Percentiles rank a stretch among this genome's conserved stretches.
These are phyloP conservation scores for Speoplatyrhinus poulsoni DNA, from an alignment of 2,113 vertebrate species.

Conservation along the genomic window DNA sequence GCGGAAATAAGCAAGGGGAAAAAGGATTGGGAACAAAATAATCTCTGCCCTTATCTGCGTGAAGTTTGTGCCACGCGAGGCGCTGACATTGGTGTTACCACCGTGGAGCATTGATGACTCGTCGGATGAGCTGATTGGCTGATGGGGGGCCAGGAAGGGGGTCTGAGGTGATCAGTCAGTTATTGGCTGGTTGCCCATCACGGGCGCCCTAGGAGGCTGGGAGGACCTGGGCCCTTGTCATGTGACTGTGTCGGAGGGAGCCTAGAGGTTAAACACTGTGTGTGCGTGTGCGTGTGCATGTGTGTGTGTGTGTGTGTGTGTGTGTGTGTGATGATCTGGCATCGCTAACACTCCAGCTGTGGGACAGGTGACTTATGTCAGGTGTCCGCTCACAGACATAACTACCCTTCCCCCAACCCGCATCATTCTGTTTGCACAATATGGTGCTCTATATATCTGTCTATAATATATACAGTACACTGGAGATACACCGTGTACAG, in stretches of 20 bases:
- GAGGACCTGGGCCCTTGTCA: conserved; percentile 63
- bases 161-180: conserved; percentile 58
- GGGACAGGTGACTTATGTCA: conserved; percentile 58
- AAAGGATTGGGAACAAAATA: conserved; percentile 60
- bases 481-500: too few relatives aligned
- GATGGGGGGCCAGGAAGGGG: conserved; percentile 53
- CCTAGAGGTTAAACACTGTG: conserved; percentile 53
- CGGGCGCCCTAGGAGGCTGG: conserved; percentile 66
- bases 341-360: conserved; percentile 14
- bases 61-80: conserved; percentile 57
- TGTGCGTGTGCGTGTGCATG: neutral
- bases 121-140: conserved; percentile 67
- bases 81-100: conserved; percentile 76
- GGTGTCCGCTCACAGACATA: conserved; percentile 39
- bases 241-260: conserved; percentile 43
- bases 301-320: neutral
- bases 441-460: conserved; percentile 15
- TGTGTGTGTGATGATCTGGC: neutral
- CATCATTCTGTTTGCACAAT: conserved; percentile 14
- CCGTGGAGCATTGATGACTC: conserved; percentile 53
- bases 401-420: conserved; percentile 3
- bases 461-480: too few relatives aligned
- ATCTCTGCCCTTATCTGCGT: conserved; percentile 52
- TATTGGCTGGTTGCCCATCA: conserved; percentile 64
- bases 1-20: conserved; percentile 20